Percentiles rank a stretch among this genome's conserved stretches.
phyloP scores from a whole-genome alignment of 2,113 vertebrate genomes.

The Pedionomus torquatus region DNA sequence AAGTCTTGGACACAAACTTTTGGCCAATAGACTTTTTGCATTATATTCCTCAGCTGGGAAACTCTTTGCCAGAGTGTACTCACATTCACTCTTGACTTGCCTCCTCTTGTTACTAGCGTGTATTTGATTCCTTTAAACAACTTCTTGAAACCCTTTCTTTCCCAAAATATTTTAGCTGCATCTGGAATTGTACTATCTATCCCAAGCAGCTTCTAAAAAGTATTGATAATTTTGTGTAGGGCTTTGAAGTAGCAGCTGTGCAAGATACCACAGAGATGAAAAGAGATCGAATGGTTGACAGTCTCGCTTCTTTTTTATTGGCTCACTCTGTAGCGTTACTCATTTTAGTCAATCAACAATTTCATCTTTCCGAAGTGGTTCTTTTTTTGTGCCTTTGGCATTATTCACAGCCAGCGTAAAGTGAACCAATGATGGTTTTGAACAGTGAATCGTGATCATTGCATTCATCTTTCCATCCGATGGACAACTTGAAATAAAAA shows the following conservation, averaged over 20 bases:
- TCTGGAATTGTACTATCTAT: background rate
- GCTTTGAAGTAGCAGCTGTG: slow-evolving; percentile 17
- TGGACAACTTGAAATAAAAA: slow-evolving; percentile 4
- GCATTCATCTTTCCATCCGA: slow-evolving; percentile 27
- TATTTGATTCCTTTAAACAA: slow-evolving; percentile 5
- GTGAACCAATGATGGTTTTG: background rate
- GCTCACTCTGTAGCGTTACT: background rate
- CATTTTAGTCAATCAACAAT: background rate
- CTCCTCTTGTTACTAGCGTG: slow-evolving; percentile 19
- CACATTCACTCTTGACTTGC: slow-evolving; percentile 53
- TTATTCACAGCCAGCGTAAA: background rate
- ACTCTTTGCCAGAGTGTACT: slow-evolving; percentile 34
- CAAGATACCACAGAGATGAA: background rate
- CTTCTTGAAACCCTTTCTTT: background rate
- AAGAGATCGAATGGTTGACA: background rate
- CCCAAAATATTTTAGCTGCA: background rate
- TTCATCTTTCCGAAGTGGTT: background rate
- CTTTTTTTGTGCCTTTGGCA: background rate
- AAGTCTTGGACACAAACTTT: slow-evolving; percentile 44
- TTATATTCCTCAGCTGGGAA: slow-evolving; percentile 58
- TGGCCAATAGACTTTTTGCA: slow-evolving; percentile 40
- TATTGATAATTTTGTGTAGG: background rate
- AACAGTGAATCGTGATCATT: background rate
- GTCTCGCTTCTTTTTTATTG: background rate
- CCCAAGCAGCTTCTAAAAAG: background rate